Evolutionary conservation across 1,140 invertebrate genomes (phyloP).

Genomic region (Pygmarrhopalites habei): DNA sequence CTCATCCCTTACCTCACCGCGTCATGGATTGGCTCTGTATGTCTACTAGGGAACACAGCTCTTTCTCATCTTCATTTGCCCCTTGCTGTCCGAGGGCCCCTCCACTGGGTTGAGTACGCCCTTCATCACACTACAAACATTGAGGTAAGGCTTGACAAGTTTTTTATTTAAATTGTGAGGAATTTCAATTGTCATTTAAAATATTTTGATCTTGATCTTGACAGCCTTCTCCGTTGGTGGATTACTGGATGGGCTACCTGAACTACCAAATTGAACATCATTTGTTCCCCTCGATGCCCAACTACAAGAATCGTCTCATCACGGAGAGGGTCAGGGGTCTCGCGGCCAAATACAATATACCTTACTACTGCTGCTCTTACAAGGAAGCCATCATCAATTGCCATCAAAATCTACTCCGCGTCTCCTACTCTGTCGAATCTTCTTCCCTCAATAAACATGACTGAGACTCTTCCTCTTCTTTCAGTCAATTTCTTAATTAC

Average conservation of each 20-base stretch:
- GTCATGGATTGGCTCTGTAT: slow-evolving; percentile 33
- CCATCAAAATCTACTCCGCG: slow-evolving; percentile 21
- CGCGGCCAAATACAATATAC: slow-evolving; percentile 30
- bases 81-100: slow-evolving; percentile 7
- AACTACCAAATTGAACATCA: too few relatives aligned
- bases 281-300: slow-evolving; percentile 28
- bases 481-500: too few relatives aligned
- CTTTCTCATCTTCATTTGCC: slow-evolving; percentile 33
- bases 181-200: too few relatives aligned
- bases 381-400: slow-evolving; percentile 10
- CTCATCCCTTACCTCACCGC: slow-evolving; percentile 29
- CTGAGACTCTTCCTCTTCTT: too few relatives aligned
- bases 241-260: slow-evolving; percentile 33
- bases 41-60: slow-evolving; percentile 35
- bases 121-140: slow-evolving; percentile 29
- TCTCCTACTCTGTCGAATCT: too few relatives aligned
- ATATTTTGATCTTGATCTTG: too few relatives aligned
- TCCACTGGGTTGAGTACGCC: slow-evolving; percentile 33
- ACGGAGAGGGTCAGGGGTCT: slow-evolving; percentile 21
- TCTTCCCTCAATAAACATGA: too few relatives aligned
- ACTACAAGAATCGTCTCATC: slow-evolving; percentile 29
- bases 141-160: too few relatives aligned
- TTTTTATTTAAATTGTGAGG: too few relatives aligned
- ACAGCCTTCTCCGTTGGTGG: slow-evolving; percentile 22
- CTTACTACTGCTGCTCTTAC: slow-evolving; percentile 25